Percentiles rank a stretch among this genome's conserved stretches.
Conservation (phyloP, 1,140 invertebrate genomes). For the Frieseomelitta varia region DNA sequence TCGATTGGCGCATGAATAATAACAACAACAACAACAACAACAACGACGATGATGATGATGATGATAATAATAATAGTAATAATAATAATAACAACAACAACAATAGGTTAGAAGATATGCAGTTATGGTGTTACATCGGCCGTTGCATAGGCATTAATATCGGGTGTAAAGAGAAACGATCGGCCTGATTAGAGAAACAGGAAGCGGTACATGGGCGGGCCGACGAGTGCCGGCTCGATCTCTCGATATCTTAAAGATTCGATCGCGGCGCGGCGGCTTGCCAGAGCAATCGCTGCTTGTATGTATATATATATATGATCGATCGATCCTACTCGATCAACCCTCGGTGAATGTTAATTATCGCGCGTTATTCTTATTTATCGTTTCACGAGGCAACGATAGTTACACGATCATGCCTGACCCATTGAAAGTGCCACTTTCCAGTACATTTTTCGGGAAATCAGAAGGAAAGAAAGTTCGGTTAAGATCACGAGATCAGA, state of each 20-base stretch:
- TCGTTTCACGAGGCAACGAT: constrained; percentile 36
- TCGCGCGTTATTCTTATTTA: constrained; percentile 67
- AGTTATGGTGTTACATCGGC: neutral
- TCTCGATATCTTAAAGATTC: constrained; percentile 59
- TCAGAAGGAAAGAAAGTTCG: neutral
- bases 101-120: neutral
- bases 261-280: constrained; percentile 38
- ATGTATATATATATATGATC: constrained; percentile 43
- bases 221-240: constrained; percentile 39
- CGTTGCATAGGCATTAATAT: constrained; percentile 29
- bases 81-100: neutral
- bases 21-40: neutral
- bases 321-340: constrained; percentile 55
- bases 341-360: constrained; percentile 64
- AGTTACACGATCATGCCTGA: constrained; percentile 23
- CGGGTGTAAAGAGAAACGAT: constrained; percentile 44
- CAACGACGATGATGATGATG: too few relatives aligned
- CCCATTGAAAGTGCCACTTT: neutral
- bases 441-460: neutral
- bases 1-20: neutral
- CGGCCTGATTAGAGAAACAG: constrained; percentile 64
- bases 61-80: too few relatives aligned
- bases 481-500: neutral
- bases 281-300: constrained; percentile 1
- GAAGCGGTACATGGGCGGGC: constrained; percentile 56